Evolutionary conservation across 1,140 invertebrate species (phyloP).

Genomic region (Hylyphantes graminicola): DNA sequence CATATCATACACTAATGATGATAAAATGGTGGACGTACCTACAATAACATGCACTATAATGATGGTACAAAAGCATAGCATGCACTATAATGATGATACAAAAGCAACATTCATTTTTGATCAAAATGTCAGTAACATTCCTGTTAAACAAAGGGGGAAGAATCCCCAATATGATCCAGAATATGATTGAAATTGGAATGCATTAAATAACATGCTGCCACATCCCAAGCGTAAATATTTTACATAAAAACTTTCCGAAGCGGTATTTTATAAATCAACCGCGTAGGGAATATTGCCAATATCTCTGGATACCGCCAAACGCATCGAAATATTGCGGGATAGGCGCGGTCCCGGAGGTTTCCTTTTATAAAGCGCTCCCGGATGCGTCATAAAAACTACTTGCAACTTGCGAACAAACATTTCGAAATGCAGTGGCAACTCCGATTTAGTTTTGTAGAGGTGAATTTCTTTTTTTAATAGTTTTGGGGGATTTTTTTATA

Average conservation of each 20-base stretch:
- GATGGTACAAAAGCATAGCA: too few species aligned
- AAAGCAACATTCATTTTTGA: too few species aligned
- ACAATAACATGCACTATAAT: too few species aligned
- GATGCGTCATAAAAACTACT: background rate
- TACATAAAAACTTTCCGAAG: background rate
- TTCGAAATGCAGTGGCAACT: constrained; percentile 22
- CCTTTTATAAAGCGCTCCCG: background rate
- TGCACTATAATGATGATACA: too few species aligned
- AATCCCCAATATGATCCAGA: background rate
- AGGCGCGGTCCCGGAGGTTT: background rate
- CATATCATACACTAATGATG: too few species aligned
- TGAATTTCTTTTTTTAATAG: background rate
- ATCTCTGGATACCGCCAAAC: background rate
- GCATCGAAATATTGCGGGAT: background rate
- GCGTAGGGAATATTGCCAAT: background rate
- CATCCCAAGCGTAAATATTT: background rate
- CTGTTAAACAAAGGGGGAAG: background rate
- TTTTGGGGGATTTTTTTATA: background rate
- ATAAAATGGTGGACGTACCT: too few species aligned
- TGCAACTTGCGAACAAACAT: background rate
- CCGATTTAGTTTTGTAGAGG: background rate
- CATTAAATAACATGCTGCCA: background rate
- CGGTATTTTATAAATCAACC: constrained; percentile 25
- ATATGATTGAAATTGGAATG: constrained; percentile 15
- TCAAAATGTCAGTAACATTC: too few species aligned